Percentiles rank a stretch among this genome's conserved stretches.
Evolutionary conservation across 2,113 vertebrate species (phyloP).

Genomic region (Agapornis roseicollis): DNA sequence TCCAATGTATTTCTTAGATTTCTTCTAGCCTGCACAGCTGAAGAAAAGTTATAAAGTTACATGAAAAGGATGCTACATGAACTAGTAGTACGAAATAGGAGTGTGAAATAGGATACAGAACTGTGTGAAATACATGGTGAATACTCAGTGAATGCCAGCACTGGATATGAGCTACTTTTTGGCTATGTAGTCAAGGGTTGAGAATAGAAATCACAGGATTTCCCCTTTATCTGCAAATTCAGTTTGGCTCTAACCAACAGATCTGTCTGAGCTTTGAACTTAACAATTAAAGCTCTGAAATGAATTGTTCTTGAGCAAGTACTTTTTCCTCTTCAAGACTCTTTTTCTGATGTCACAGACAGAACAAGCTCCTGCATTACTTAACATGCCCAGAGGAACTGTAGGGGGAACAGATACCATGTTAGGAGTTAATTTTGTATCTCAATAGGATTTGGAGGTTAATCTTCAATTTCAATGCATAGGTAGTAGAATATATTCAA

Average conservation of each 20-base stretch:
- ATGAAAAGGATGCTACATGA: background rate
- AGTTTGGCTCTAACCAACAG: background rate
- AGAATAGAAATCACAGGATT: background rate
- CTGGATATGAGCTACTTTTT: background rate
- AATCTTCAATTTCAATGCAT: background rate
- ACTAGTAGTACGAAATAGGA: background rate
- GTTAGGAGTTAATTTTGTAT: background rate
- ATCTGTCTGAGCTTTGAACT: background rate
- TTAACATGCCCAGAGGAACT: background rate
- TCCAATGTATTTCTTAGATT: background rate
- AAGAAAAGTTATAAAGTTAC: background rate
- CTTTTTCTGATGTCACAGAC: background rate
- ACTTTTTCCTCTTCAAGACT: background rate
- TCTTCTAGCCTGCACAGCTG: background rate
- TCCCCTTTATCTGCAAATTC: background rate
- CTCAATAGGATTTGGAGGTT: background rate
- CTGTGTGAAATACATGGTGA: background rate
- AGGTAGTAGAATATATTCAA: background rate
- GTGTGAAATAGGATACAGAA: background rate
- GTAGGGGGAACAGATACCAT: background rate
- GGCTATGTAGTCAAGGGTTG: background rate
- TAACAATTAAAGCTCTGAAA: background rate
- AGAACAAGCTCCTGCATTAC: background rate
- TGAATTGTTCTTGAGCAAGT: background rate
- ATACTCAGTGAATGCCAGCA: rapidly evolving